Conservation (phyloP, 2,888 invertebrate genomes). For the Mycalesis mineus region DNA sequence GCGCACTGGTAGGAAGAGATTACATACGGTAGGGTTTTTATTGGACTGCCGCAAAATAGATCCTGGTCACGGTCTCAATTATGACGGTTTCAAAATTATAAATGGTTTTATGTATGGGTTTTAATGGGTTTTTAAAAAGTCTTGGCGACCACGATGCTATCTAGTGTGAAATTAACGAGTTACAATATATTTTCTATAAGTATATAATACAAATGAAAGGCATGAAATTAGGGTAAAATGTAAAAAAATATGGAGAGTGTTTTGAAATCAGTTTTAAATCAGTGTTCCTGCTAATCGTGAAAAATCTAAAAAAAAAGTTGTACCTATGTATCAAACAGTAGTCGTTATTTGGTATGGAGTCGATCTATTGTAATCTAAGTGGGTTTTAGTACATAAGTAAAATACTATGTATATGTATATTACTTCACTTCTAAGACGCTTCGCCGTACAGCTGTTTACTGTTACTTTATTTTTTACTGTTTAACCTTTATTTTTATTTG, state of each 20-base stretch:
- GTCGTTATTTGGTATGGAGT: slow-evolving; percentile 69
- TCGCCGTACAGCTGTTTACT: slow-evolving; percentile 38
- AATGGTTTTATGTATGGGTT: too few relatives aligned
- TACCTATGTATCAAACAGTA: slow-evolving; percentile 65
- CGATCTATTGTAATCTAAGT: slow-evolving; percentile 38
- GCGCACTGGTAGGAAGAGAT: not conserved
- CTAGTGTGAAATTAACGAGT: too few relatives aligned
- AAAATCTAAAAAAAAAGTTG: slow-evolving; percentile 47
- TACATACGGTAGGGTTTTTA: too few relatives aligned
- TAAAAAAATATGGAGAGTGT: not conserved
- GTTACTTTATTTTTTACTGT: slow-evolving; percentile 3
- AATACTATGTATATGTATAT: slow-evolving; percentile 62
- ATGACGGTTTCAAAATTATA: too few relatives aligned
- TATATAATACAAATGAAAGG: not conserved
- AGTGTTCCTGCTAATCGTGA: not conserved
- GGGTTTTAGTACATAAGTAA: slow-evolving; percentile 32
- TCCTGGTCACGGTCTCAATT: too few relatives aligned
- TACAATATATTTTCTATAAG: too few relatives aligned
- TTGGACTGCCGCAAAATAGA: too few relatives aligned
- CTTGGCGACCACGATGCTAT: too few relatives aligned
- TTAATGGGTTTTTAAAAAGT: too few relatives aligned
- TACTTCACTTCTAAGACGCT: slow-evolving; percentile 42
- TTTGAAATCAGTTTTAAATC: slow-evolving; percentile 22
- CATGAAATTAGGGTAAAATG: too few relatives aligned
- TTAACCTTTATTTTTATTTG: not conserved